These are phyloP conservation scores for Sympetrum striolatum DNA, from an alignment of 2,888 invertebrate species.

Conservation along the genomic window DNA sequence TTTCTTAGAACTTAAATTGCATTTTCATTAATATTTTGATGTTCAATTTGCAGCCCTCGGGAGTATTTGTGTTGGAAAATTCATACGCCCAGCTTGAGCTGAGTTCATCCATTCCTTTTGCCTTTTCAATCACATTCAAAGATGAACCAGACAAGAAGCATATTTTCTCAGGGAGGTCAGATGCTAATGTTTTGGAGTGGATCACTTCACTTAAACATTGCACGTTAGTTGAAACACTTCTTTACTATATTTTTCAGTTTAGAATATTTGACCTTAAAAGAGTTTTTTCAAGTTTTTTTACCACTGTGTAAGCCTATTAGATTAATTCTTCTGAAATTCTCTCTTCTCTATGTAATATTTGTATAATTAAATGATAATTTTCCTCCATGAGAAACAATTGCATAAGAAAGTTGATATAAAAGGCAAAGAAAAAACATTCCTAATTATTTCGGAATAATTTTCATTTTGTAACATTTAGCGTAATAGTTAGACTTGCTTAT, in stretches of 20 bases:
- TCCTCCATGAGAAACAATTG: no score
- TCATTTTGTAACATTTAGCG: no score
- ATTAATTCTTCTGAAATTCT: no score
- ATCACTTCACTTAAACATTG: conserved; percentile 70
- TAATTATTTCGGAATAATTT: no score
- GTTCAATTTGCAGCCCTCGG: conserved; percentile 65
- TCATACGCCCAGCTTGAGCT: conserved; percentile 73
- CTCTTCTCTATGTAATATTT: no score
- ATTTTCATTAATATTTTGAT: not conserved
- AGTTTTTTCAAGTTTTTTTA: no score
- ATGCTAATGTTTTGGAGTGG: conserved; percentile 75
- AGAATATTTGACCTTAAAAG: no score
- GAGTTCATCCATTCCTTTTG: conserved; percentile 70
- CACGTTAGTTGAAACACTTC: conserved; percentile 57
- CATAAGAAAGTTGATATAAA: no score
- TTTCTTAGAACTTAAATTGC: conserved; percentile 24
- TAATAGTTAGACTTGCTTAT: no score
- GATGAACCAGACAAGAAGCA: conserved; percentile 74
- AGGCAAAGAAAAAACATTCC: no score
- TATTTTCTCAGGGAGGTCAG: conserved; percentile 73
- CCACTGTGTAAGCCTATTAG: not conserved
- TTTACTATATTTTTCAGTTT: not conserved
- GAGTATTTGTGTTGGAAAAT: conserved; percentile 78
- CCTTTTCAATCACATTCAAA: conserved; percentile 75
- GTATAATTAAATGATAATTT: no score